Evolutionary conservation across 2,797 vertebrate genomes (phyloP), one percentile per base, ranked within the genome.

Genomic region (Cirrhinus mrigala): DNA sequence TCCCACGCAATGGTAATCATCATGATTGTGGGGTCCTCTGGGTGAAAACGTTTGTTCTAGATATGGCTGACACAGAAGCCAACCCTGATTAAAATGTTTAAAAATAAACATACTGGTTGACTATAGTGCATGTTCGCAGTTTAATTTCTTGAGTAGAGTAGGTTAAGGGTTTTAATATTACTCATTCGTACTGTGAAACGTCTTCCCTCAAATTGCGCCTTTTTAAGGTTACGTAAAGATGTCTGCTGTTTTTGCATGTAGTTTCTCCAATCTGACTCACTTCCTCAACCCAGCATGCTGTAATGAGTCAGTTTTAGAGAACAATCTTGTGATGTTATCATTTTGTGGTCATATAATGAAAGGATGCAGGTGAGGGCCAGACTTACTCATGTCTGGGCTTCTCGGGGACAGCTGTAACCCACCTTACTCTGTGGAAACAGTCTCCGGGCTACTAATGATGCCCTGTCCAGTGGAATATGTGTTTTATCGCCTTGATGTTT

Each of bases 391-490:
- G 87, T 81, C 64, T 81, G 62, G 74, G 11, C 50, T 56, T 75
- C 69, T 81, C 3, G n/a, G 81, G 44, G 64, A 37, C 33, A 64
- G 78, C 76, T 69, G 76, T 85, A 87, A 88, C 64, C 66, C 77
- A 15, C 79, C 70, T 52, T 82, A 33, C 52, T 74, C 58, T 79
- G 76, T 82, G 78, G 89, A 88, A 85, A 81, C 73, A 0, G 29
- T 29, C 73, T 85, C 68, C 7, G 66, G 46, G 29, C 83, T 66
- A 24, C 68, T 79, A 83, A 84, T 88, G 76, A 82, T 27, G 33
- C 52, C 54, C 69, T 52, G 52, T 66, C 52, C 76, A 83, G 66
- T 79, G 46, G 48, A 75, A 81, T 56, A 22, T 12, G 4, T 69
- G 46, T 58, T 86, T 89, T 54, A 80, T 84, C 71, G 52, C 15